Evolutionary conservation across 2,797 vertebrate genomes (phyloP).

Genomic region (Hippoglossus hippoglossus): DNA sequence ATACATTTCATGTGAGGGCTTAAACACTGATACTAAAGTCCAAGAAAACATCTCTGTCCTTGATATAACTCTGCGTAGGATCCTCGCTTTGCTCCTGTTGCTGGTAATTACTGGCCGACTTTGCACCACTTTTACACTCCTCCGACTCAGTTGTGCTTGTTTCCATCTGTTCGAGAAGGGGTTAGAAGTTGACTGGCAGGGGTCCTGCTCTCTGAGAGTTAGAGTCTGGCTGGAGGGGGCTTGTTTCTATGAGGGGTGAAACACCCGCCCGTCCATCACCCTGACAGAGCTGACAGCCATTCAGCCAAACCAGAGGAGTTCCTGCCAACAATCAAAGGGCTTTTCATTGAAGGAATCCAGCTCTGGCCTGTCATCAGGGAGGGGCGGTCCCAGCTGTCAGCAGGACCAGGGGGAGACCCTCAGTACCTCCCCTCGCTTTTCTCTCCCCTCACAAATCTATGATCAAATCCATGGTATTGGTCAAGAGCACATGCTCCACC

Average conservation of each 20-base stretch:
- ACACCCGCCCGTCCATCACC: slow-evolving; percentile 81
- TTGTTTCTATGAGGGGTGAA: slow-evolving; percentile 83
- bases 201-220: slow-evolving; percentile 78
- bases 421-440: slow-evolving; percentile 14
- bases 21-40: background rate
- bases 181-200: slow-evolving; percentile 81
- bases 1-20: background rate
- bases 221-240: slow-evolving; percentile 69
- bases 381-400: slow-evolving; percentile 75
- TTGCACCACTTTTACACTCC: slow-evolving; percentile 51
- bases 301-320: slow-evolving; percentile 78
- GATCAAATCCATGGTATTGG: slow-evolving; percentile 57
- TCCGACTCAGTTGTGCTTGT: slow-evolving; percentile 51
- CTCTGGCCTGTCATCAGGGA: slow-evolving; percentile 73
- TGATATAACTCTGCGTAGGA: background rate
- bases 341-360: slow-evolving; percentile 84
- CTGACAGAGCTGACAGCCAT: slow-evolving; percentile 82
- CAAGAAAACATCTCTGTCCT: background rate
- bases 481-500: slow-evolving; percentile 46
- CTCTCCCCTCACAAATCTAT: slow-evolving; percentile 9
- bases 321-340: slow-evolving; percentile 81
- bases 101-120: slow-evolving; percentile 28
- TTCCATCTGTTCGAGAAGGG: slow-evolving; percentile 74
- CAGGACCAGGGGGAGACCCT: slow-evolving; percentile 35
- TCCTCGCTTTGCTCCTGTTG: slow-evolving; percentile 27